These are phyloP conservation scores for Paradisaea rubra DNA, from an alignment of 2,113 vertebrate genomes.

Conservation along the genomic window DNA sequence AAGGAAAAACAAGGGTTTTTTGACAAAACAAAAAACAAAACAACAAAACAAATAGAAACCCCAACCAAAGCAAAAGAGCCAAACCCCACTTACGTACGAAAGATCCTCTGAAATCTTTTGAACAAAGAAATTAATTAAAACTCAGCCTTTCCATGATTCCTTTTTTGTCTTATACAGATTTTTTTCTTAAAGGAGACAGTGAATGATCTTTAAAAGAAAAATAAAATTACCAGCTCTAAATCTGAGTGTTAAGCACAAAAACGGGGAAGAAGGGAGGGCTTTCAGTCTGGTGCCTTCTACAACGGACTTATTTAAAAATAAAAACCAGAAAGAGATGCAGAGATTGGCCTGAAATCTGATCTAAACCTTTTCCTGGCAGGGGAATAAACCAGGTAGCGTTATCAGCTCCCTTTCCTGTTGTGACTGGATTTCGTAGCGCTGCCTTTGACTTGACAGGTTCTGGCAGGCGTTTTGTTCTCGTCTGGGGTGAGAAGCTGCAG, in stretches of 20 bases:
- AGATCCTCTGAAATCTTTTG: neutral
- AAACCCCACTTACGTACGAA: neutral
- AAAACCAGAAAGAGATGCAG: neutral
- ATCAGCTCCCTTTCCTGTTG: neutral
- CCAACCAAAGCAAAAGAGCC: no score
- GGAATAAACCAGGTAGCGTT: neutral
- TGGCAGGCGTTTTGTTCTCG: neutral
- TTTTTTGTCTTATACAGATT: neutral
- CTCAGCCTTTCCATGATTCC: neutral
- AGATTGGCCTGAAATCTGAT: neutral
- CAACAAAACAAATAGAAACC: rapidly evolving
- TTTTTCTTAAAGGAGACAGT: neutral
- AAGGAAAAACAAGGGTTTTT: neutral
- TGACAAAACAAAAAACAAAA: neutral
- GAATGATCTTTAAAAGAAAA: neutral
- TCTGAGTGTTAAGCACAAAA: neutral
- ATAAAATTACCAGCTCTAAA: neutral
- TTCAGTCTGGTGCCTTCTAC: neutral
- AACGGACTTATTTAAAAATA: neutral
- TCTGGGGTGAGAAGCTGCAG: neutral
- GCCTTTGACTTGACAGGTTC: neutral
- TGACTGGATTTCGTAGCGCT: neutral
- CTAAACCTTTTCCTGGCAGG: neutral
- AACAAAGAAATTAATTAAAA: neutral
- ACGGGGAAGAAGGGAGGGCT: rapidly evolving